Conservation (phyloP, 2,797 vertebrate genomes). For the Coregonus ussuriensis region DNA sequence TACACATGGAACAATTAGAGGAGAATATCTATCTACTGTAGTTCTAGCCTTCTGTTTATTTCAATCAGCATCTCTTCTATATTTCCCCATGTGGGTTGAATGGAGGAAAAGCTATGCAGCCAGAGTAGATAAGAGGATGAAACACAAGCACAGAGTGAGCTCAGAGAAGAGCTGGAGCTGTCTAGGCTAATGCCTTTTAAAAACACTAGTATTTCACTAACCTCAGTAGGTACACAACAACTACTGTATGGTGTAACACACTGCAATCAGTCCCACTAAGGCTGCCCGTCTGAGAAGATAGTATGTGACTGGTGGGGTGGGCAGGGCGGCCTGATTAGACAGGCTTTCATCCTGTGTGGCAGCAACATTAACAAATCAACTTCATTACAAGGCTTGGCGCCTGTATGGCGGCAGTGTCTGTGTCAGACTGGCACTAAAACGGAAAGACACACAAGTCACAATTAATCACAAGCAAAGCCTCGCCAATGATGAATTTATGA, state of each 20-base stretch:
- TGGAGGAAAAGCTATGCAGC: background rate
- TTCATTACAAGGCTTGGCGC: constrained; percentile 43
- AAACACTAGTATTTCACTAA: background rate
- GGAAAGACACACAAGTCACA: constrained; percentile 44
- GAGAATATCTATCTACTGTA: background rate
- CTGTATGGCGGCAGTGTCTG: constrained; percentile 31
- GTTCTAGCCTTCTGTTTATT: background rate
- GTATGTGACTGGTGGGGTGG: constrained; percentile 31
- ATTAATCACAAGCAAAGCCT: constrained; percentile 33
- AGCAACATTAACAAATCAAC: constrained; percentile 52
- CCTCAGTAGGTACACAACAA: constrained; percentile 6
- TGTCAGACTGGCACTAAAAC: constrained; percentile 44
- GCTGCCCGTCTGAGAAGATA: constrained; percentile 34
- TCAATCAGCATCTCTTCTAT: background rate
- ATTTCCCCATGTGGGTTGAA: background rate
- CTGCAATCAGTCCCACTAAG: constrained; percentile 14
- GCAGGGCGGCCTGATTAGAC: constrained; percentile 24
- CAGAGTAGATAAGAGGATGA: background rate
- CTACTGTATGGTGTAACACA: background rate
- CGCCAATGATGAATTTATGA: constrained; percentile 34
- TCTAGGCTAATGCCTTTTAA: constrained; percentile 16
- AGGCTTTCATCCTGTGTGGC: constrained; percentile 36
- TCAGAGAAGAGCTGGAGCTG: constrained; percentile 6
- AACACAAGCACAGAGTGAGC: background rate
- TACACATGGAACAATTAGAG: background rate